These are phyloP conservation scores for Ambastaia sidthimunki DNA, from an alignment of 2,797 vertebrate species.

Conservation along the genomic window DNA sequence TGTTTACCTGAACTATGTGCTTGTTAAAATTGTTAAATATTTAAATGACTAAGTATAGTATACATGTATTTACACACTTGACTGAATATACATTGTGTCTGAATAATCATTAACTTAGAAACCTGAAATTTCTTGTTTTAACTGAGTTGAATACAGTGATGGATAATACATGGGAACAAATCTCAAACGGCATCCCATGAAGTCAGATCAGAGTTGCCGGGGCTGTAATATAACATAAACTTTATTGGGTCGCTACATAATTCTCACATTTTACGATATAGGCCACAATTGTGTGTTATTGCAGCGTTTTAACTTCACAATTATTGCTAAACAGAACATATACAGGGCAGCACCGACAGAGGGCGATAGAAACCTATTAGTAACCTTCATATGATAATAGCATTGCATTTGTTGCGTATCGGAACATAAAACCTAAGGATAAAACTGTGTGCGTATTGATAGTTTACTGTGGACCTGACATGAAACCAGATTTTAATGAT, in stretches of 20 bases:
- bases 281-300: neutral
- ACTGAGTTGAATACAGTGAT: no score
- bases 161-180: no score
- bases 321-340: neutral
- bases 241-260: no score
- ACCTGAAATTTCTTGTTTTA: no score
- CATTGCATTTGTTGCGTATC: no score
- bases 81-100: neutral
- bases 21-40: neutral
- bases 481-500: neutral
- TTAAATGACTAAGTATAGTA: neutral
- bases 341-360: no score
- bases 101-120: neutral
- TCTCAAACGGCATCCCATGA: no score
- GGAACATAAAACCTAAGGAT: neutral
- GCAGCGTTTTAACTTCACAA: neutral
- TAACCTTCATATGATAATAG: no score
- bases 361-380: no score
- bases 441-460: neutral
- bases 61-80: neutral
- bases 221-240: no score
- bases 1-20: neutral
- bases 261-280: neutral
- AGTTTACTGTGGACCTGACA: neutral
- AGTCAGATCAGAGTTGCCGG: no score